Evolutionary conservation across 1,140 invertebrate genomes (phyloP).

Genomic region (Phthorimaea operculella): DNA sequence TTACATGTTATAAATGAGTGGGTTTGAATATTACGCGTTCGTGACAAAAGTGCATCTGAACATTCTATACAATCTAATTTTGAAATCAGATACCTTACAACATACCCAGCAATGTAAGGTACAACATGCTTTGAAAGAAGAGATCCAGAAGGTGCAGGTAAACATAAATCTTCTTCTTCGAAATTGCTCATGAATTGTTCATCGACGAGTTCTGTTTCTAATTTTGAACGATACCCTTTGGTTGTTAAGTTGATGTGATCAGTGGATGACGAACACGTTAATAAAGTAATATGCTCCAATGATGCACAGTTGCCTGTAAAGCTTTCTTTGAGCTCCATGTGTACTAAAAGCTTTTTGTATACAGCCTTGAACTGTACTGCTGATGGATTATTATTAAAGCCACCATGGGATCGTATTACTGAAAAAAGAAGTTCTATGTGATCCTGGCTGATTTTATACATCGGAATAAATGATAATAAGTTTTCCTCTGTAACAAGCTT

Average conservation of each 20-base stretch:
- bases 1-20: too few relatives aligned
- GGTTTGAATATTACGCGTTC: too few relatives aligned
- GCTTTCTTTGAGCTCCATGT: conserved; percentile 13
- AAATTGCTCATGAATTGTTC: too few relatives aligned
- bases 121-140: too few relatives aligned
- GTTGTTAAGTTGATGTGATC: conserved; percentile 8
- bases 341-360: conserved; percentile 14
- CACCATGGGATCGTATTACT: not conserved
- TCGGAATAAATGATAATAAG: conserved; percentile 24
- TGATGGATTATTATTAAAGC: not conserved
- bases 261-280: conserved; percentile 10
- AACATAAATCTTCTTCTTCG: too few relatives aligned
- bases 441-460: conserved; percentile 35
- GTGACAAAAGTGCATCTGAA: too few relatives aligned
- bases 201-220: too few relatives aligned
- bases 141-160: too few relatives aligned
- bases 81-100: too few relatives aligned
- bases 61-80: too few relatives aligned
- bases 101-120: too few relatives aligned
- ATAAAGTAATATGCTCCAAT: conserved; percentile 13
- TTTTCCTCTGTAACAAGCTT: conserved; percentile 19
- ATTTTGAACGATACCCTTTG: too few relatives aligned
- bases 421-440: not conserved
- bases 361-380: conserved; percentile 14
- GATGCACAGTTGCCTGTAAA: conserved; percentile 13